Base-by-base conservation (phyloP, 2,888 invertebrate genomes). In the Elmis aenea region DNA sequence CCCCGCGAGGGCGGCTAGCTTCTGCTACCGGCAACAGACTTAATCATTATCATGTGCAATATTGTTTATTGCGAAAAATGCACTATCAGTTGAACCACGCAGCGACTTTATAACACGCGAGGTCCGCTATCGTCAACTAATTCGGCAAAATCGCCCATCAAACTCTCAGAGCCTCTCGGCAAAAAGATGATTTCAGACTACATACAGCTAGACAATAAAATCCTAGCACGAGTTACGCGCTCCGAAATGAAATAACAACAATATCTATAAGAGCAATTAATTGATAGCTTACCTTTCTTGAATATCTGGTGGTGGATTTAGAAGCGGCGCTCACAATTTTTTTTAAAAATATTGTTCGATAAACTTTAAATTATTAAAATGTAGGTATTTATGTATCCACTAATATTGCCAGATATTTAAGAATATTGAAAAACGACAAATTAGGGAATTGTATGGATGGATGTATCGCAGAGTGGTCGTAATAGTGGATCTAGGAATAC, bases 351-450 rank as follows among this genome's bases (percentile, higher is more conserved):
- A 45, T 48, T 45, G 46, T 44, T 46, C 44, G 41, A 42, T 46
- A 42, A 53, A 52, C 48, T 52, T 22, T 42, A 54, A 54, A 52
- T 53, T 50, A 55, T 57, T 48, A 52, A 57, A 52, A 57, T 50
- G 52, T 55, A 52, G n/a, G n/a, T n/a, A n/a, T n/a, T 55, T 55
- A 51, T 52, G 51, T 55, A 54, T 55, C 51, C 58, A 59, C 59
- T 55, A 58, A 53, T 34, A 52, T 57, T 58, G 56, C 51, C 23
- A 40, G 47, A 54, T 49, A 54, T 52, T 51, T 45, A 49, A 47
- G 47, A 51, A 47, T n/a, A n/a, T n/a, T n/a, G 48, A 44, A 33
- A 45, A 42, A 48, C 45, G 50, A 50, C 42, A 46, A 41, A 21
- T 27, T 40, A 30, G 34, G 27, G n/a, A 13, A 26, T 30, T 38